These are phyloP conservation scores for Actinernus sp. DNA, from an alignment of 92 coral and sea anemone genomes.

Conservation along the genomic window DNA sequence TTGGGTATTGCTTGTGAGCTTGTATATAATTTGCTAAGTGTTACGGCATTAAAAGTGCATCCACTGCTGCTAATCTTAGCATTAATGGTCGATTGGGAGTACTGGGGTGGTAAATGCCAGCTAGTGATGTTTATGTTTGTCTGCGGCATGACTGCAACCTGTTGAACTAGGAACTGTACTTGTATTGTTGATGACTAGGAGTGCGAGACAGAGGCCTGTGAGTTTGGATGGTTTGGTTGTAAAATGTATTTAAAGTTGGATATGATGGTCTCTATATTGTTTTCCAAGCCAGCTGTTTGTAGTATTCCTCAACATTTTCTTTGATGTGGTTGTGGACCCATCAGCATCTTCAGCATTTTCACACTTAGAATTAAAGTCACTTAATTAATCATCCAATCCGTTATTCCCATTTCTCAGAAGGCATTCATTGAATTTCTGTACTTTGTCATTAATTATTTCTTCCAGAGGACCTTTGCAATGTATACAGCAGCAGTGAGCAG, in stretches of 20 bases:
- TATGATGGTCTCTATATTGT: not conserved
- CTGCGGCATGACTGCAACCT: not conserved
- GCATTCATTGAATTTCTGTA: slow-evolving; percentile 37
- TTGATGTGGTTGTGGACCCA: no score
- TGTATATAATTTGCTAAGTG: not conserved
- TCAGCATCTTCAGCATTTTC: no score
- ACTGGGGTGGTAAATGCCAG: no score
- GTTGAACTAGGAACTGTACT: not conserved
- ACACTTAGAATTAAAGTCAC: no score
- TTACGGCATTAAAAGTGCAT: not conserved
- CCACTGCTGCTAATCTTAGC: not conserved
- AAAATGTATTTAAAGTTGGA: not conserved
- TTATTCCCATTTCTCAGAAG: no score
- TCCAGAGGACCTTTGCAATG: slow-evolving; percentile 17
- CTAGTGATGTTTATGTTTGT: not conserved
- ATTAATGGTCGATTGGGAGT: not conserved
- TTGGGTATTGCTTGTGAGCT: not conserved
- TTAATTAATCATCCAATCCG: no score
- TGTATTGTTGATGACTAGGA: not conserved
- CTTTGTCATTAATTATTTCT: slow-evolving; percentile 12
- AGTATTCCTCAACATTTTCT: no score
- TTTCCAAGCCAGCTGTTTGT: not conserved
- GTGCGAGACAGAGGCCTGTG: slow-evolving; percentile 13
- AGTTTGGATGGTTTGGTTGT: slow-evolving; percentile 1
- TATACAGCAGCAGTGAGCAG: slow-evolving; percentile 11